These are phyloP conservation scores for Zalophus californianus DNA, from an alignment of 2,797 vertebrate genomes.

Conservation along the genomic window DNA sequence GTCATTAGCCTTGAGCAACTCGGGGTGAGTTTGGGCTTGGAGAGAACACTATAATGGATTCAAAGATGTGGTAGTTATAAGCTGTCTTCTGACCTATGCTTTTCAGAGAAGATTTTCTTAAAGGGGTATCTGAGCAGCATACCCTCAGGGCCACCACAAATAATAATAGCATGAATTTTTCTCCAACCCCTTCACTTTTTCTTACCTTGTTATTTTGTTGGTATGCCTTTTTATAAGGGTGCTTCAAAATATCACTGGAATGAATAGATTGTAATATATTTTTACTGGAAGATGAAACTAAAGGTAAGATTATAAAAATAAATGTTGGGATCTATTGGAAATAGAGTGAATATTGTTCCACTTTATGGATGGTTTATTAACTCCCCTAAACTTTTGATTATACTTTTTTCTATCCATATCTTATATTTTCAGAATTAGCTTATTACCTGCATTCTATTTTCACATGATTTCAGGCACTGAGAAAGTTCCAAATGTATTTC, in stretches of 20 bases:
- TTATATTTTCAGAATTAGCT: background rate
- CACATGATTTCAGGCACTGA: background rate
- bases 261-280: background rate
- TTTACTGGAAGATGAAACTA: background rate
- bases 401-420: background rate
- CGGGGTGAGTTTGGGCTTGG: background rate
- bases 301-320: conserved; percentile 38
- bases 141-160: background rate
- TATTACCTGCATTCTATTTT: background rate
- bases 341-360: background rate
- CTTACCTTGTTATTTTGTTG: conserved; percentile 6
- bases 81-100: background rate
- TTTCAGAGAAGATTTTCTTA: background rate
- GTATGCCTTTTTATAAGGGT: background rate
- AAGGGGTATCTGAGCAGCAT: background rate
- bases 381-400: background rate
- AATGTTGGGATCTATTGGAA: background rate
- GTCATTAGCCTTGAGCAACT: background rate
- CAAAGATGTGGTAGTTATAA: background rate
- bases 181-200: background rate
- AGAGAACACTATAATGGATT: background rate
- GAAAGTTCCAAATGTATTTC: background rate
- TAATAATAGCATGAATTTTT: background rate
- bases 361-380: conserved; percentile 28
- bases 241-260: conserved; percentile 4